Base-by-base conservation (phyloP, 2,797 vertebrate species). In the Decapterus maruadsi region DNA sequence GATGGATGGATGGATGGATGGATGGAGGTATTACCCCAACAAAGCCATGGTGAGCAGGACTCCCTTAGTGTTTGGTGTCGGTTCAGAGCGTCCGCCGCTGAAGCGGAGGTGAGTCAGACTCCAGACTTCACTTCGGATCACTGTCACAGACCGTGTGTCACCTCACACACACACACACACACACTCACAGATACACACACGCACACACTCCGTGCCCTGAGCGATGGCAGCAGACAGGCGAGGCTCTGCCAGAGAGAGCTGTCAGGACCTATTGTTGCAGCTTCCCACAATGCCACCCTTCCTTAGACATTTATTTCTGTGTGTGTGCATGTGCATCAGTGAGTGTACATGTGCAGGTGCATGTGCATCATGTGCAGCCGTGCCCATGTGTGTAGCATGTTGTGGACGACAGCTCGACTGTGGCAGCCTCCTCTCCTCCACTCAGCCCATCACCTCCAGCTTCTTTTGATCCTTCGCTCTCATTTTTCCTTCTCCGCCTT, bases 31-130 rank as follows among this genome's bases (percentile, higher is more conserved):
- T 83, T 82, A 83, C 75, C 86, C 75, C 50, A 72, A 76, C 76
- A 58, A 53, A 53, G 72, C 63, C 50, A 26, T 34, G 78, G 77
- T 38, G 79, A 87, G 77, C 77, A 87, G 84, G 70, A 78, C 87
- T 88, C 81, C 76, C 72, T 84, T 4, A 78, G 81, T 83, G 80
- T 82, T 87, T 2, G 68, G 77, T 85, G 87, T 85, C 61, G 59
- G 84, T 85, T 85, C 74, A 73, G 87, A 82, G 85, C 74, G 29
- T 78, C 64, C 20, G 48, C 68, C 50, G 57, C 81, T 64, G 74
- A 73, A 82, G 84, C 78, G 53, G 85, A 89, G 91, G 90, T 91
- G 89, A 92, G 83, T 91, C 91, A 90, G 87, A 87, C 69, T 85
- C 82, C 56, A 56, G 55, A 78, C 84, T 85, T 91, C 88, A 56